Evolutionary conservation across 2,113 vertebrate species (phyloP).

Genomic region (Myotis davidii): DNA sequence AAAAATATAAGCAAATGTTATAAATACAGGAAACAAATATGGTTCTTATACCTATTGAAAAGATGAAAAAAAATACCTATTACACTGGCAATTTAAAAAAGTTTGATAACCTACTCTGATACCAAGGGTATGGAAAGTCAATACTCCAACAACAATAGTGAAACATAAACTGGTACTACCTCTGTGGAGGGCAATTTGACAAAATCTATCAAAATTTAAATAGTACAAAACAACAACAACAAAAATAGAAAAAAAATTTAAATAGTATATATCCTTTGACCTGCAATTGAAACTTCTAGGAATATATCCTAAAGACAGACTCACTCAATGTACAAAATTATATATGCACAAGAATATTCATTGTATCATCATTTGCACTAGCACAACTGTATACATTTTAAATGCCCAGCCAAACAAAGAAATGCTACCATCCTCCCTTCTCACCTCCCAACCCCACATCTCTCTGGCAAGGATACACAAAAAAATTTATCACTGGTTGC

Average conservation of each 20-base stretch:
- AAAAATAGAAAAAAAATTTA: neutral
- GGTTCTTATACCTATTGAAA: neutral
- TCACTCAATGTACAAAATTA: neutral
- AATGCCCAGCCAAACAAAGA: conserved; percentile 36
- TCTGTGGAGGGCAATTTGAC: neutral
- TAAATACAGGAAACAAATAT: conserved; percentile 48
- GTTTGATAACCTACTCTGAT: neutral
- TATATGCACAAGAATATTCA: neutral
- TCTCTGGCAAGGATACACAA: neutral
- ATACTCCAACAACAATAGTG: neutral
- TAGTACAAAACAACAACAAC: neutral
- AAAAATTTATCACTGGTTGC: conserved; percentile 11
- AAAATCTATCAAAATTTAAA: conserved; percentile 14
- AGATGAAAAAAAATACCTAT: conserved; percentile 44
- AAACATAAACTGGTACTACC: neutral
- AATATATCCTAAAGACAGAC: conserved; percentile 48
- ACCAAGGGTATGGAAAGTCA: neutral
- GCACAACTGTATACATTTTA: neutral
- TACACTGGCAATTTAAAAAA: neutral
- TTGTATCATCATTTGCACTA: neutral
- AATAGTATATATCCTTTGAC: neutral
- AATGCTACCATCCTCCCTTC: neutral
- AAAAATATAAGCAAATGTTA: conserved; percentile 17
- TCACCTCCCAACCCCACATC: accelerated
- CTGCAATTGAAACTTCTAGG: conserved; percentile 14